Conservation (phyloP, 2,797 vertebrate genomes). For the Huso huso region DNA sequence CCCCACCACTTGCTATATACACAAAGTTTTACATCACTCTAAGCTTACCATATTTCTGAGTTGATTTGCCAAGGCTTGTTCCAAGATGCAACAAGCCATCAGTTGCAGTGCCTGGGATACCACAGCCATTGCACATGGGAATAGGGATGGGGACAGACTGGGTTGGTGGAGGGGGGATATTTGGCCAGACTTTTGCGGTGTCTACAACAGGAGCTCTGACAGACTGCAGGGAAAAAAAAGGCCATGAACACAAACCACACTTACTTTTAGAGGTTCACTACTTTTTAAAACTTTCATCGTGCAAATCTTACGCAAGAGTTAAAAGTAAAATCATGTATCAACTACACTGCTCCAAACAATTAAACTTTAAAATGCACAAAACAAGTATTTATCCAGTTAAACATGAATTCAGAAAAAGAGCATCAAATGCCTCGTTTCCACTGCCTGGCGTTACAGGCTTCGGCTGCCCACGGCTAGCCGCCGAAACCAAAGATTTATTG, state of each 20-base stretch:
- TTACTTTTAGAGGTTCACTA: too few species aligned
- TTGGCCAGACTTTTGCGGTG: constrained; percentile 77
- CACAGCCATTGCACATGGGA: constrained; percentile 88
- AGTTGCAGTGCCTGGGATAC: constrained; percentile 63
- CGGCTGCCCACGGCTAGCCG: too few species aligned
- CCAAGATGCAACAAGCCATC: constrained; percentile 66
- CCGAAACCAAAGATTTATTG: too few species aligned
- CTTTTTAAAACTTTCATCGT: too few species aligned
- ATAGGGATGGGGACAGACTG: constrained; percentile 63
- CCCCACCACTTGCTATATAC: neutral
- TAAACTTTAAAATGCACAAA: too few species aligned
- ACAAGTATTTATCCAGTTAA: too few species aligned
- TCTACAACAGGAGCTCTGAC: constrained; percentile 64
- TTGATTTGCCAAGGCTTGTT: constrained; percentile 62
- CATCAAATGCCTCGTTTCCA: too few species aligned
- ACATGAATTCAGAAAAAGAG: too few species aligned
- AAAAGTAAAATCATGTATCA: too few species aligned
- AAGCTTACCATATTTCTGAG: constrained; percentile 70
- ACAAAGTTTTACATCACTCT: neutral
- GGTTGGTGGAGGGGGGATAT: constrained; percentile 67
- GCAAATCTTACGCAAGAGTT: too few species aligned
- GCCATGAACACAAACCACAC: neutral
- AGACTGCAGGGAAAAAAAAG: constrained; percentile 47
- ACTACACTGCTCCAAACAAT: too few species aligned
- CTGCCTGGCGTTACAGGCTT: too few species aligned